Percentiles rank a stretch among this genome's conserved stretches.
phyloP scores from a whole-genome alignment of 2,113 vertebrate species.

The Pseudois nayaur region DNA sequence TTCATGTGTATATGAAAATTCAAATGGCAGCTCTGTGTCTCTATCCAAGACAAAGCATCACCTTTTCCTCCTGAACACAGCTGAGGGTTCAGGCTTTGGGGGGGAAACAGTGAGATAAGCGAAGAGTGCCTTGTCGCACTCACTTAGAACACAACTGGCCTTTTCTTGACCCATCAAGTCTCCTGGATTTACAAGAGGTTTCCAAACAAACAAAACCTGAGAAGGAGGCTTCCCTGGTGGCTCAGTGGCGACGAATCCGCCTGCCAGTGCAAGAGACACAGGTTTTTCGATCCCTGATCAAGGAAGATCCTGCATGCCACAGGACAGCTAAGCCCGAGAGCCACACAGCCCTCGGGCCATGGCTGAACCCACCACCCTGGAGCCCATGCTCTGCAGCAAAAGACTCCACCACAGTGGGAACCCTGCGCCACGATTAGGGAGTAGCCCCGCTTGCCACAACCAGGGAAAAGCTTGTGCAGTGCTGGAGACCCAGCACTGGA shows the following conservation, averaged over 20 bases:
- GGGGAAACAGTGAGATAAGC: neutral
- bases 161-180: neutral
- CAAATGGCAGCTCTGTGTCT: neutral
- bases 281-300: neutral
- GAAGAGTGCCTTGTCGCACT: neutral
- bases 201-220: neutral
- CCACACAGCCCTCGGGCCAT: neutral
- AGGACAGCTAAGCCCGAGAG: neutral
- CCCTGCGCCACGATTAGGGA: fast-evolving
- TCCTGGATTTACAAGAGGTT: neutral
- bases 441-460: neutral
- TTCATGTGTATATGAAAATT: neutral
- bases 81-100: neutral
- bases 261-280: neutral
- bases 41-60: neutral
- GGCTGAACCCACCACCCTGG: neutral
- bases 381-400: neutral
- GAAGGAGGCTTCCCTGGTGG: neutral
- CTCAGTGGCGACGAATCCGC: fast-evolving
- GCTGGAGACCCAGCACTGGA: neutral
- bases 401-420: neutral
- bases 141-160: neutral
- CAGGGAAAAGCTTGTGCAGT: neutral
- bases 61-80: neutral
- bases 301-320: neutral